Base-by-base conservation (phyloP, 1,140 invertebrate species). In the Eufriesea mexicana region DNA sequence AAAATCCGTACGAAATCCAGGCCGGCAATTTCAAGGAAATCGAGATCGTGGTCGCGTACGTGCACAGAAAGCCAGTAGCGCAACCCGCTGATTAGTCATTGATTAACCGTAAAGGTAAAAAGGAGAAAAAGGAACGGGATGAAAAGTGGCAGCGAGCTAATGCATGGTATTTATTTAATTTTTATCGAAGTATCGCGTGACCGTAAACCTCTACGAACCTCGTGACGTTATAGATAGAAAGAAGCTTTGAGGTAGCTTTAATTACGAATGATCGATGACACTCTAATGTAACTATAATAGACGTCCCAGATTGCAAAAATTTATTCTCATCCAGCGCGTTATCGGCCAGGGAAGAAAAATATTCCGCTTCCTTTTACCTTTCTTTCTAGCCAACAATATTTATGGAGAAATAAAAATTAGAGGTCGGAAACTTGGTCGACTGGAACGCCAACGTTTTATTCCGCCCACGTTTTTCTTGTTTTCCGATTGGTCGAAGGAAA, bases 171-270 rank as follows among this genome's bases (percentile, higher is more conserved):
- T 72, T 79, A 28, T 73, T 72, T 72, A 73, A 68, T 79, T 79
- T 28, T 79, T 73, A 72, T 79, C 2, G 64, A 72, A 54, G 68
- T 54, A 79, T 79, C 14, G 78, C 78, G 78, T 79, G 78, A 73
- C n/a, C 6, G 9, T 59, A 51, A 61, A 71, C 47, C 51, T 9
- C 0, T 8, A n/a, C 10, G 45, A 20, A 6, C 16, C 35, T 47
- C 23, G 25, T 28, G 45, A 49, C 77, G 14, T 47, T n/a, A 9
- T 18, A 8, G 54, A 70, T 14, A 70, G 45, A 61, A 62, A 28
- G 23, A 2, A 4, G 9, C 0, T 12, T 16, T 4, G 2, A 5
- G 45, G 2, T 70, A 57, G 9, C 1, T n/a, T 61, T 25, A 42
- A 71, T 6, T 8, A 14, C 8, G 14, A 35, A 49, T 79, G 67